Evolutionary conservation across 1,140 invertebrate species (phyloP).

Genomic region (Nymphalis io): DNA sequence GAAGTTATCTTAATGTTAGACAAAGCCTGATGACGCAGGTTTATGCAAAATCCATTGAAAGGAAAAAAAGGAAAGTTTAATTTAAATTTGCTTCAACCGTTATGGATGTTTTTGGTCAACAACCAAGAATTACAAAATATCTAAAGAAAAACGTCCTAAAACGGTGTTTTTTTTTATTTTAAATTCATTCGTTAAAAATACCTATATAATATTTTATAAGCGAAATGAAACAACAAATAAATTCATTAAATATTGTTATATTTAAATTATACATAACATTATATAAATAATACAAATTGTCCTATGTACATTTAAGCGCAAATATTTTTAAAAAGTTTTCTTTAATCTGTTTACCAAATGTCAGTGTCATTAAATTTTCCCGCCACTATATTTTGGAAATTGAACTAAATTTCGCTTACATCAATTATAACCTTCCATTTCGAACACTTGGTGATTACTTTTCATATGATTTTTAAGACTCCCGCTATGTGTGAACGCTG

Average conservation of each 20-base stretch:
- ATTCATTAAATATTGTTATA: not conserved
- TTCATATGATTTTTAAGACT: slow-evolving; percentile 65
- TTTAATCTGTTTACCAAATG: no score
- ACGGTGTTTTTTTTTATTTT: no score
- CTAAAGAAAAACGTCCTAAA: no score
- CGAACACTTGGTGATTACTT: slow-evolving; percentile 53
- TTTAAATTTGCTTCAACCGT: no score
- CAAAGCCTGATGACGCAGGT: no score
- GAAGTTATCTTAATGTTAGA: no score
- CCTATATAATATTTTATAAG: no score
- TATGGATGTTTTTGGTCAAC: no score
- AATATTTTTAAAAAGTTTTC: not conserved
- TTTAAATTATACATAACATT: not conserved
- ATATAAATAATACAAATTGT: slow-evolving; percentile 2
- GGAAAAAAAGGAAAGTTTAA: no score
- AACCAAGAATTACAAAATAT: no score
- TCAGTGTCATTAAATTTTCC: not conserved
- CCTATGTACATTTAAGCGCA: not conserved
- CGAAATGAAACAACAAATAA: not conserved
- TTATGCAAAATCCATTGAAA: no score
- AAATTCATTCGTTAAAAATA: no score
- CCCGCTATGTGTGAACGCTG: slow-evolving; percentile 54
- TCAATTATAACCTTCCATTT: slow-evolving; percentile 31
- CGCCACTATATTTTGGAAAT: not conserved
- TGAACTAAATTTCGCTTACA: not conserved